Conservation (phyloP, 2,113 vertebrate species). For the Tympanuchus pallidicinctus region DNA sequence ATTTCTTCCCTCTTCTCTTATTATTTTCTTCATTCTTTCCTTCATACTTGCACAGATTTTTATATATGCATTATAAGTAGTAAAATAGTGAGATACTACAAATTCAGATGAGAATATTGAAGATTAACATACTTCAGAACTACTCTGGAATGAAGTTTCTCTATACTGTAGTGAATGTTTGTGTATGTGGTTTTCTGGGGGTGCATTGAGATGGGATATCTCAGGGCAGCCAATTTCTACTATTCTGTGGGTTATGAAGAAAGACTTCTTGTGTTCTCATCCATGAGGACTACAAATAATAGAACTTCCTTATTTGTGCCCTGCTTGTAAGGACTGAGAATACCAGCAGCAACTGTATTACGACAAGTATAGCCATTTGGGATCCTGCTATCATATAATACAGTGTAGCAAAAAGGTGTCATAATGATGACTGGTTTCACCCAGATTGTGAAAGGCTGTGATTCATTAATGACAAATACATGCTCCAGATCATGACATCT, state of each 20-base stretch:
- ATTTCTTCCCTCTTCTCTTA: not conserved
- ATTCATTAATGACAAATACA: slow-evolving; percentile 22
- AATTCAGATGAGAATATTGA: not conserved
- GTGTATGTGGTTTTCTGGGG: not conserved
- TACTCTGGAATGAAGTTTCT: not conserved
- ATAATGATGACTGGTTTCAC: not conserved
- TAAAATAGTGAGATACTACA: not conserved
- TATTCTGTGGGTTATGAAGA: not conserved
- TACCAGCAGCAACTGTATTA: not conserved
- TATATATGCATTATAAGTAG: not conserved
- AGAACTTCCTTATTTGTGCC: not conserved
- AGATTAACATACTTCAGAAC: not conserved
- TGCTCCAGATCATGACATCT: not conserved
- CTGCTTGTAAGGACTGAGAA: not conserved
- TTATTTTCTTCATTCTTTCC: not conserved
- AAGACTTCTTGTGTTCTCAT: not conserved
- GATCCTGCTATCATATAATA: slow-evolving; percentile 50
- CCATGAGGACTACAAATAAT: not conserved
- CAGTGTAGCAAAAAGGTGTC: slow-evolving; percentile 12
- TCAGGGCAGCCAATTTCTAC: not conserved
- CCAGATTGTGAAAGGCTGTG: not conserved
- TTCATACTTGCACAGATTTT: not conserved
- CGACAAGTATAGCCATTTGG: not conserved
- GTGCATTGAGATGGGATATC: not conserved
- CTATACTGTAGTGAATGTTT: rapidly evolving